Conservation (phyloP, 2,797 vertebrate species). For the Rhinoraja longicauda region DNA sequence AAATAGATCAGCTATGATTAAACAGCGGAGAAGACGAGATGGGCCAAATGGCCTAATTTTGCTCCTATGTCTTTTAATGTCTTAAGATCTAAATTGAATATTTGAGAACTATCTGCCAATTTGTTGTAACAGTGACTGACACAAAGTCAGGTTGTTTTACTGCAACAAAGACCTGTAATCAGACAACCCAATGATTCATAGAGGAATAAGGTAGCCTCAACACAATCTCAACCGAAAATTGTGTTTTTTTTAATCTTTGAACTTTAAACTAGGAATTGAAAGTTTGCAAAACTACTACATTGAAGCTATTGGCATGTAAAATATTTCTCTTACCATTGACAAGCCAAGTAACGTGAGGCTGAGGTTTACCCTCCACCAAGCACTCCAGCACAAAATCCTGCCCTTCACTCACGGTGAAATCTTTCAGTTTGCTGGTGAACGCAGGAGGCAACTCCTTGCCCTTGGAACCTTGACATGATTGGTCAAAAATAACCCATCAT, state of each 20-base stretch:
- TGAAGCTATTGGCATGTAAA: not conserved
- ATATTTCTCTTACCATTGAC: constrained; percentile 66
- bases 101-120: not conserved
- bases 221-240: not conserved
- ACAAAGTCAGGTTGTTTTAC: not conserved
- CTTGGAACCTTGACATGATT: constrained; percentile 50
- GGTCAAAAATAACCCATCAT: not conserved
- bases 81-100: no score
- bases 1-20: no score
- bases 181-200: not conserved
- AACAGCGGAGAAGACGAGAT: no score
- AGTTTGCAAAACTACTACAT: not conserved
- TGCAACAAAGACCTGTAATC: not conserved
- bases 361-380: constrained; percentile 59
- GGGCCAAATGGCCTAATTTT: no score
- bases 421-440: constrained; percentile 61
- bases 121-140: not conserved
- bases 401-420: constrained; percentile 63
- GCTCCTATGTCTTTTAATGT: no score
- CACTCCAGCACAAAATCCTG: constrained; percentile 69
- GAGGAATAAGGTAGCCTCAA: not conserved
- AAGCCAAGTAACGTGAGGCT: constrained; percentile 67
- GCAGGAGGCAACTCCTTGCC: constrained; percentile 53
- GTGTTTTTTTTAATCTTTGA: not conserved
- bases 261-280: not conserved